Evolutionary conservation across 2,113 vertebrate genomes (phyloP), one percentile per base, ranked within the genome.

Genomic region (Eulacestoma nigropectus): DNA sequence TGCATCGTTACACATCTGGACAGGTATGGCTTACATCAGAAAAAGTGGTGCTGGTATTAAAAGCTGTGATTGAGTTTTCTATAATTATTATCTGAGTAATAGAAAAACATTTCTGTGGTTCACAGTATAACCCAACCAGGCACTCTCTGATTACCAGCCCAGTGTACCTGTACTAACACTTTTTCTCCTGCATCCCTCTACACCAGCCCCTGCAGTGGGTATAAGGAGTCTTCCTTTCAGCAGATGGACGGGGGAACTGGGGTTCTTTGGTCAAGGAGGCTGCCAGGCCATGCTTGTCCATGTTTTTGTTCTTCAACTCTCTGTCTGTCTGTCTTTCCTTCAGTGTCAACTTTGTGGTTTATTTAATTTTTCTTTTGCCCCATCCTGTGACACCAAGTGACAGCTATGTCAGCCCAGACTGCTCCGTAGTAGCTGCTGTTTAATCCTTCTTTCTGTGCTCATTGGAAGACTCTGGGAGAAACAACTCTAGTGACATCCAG

Each of bases 121-220:
- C 59, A 10, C 37, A 56, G 50, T 52, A 22, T 41, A 69, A 91
- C 57, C 32, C 19, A 13, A 37, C 21, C 18, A 59, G 35, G n/a
- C 69, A 20, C 21, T 84, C 22, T 80, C 9, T 59, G 56, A 33
- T 27, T 60, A 29, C 33, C 79, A 95, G 60, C 75, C 59, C 0
- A 0, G 42, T 86, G 59, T 70, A 76, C 41, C 37, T 84, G 60
- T 64, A 76, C 62, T 97, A 93, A 96, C 83, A 29, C 37, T 92
- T 96, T 87, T 86, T 78, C 78, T 97, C 83, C 87, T 7, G 3
- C 69, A n/a, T 84, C 63, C 76, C 88, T 95, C 90, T 20, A 92
- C 72, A 92, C 90, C 90, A 96, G 87, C 95, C 90, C 85, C 85
- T 94, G 82, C 96, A 96, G 96, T 96, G 96, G 96, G 96, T 97